Base-by-base conservation (phyloP, 2,888 invertebrate genomes). In the Cetonia aurata region DNA sequence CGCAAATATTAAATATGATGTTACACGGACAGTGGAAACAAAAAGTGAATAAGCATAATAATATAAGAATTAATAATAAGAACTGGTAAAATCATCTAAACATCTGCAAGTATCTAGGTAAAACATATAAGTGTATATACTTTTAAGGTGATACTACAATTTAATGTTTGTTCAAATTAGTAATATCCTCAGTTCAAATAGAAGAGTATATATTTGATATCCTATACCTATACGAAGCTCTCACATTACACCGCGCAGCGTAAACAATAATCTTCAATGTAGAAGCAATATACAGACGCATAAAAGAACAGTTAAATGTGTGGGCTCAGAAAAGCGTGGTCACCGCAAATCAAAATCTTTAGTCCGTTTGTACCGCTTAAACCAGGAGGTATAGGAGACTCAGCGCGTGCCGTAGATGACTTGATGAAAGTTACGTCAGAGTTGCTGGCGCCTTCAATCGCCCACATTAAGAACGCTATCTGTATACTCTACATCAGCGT, bases 391-490 rank as follows among this genome's bases (percentile, higher is more conserved):
- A 55, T 44, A 67, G 42, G 69, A 37, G 33, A 60, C 42, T 10
- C 48, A 77, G 77, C 79, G 80, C 79, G 80, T 80, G 79, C 80
- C 78, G 73, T 71, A 73, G 71, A 75, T 72, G 71, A 75, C 75
- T 75, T 77, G 78, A 79, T 78, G 79, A 81, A 80, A 80, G 80
- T 81, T 80, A 77, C 81, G 79, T 80, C 80, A 81, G 77, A 77
- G 74, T 74, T 74, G 73, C 78, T 80, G 81, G 81, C 81, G 81
- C 81, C 81, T 77, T 73, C 74, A 71, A 69, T 74, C 80, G 78
- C 80, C 80, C 77, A 80, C 80, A 33, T 48, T 48, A 17, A 13
- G 46, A 65, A 37, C 19, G 1, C 25, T 25, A 50, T 13, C 15
- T 19, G 60, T 44, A 46, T n/a, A 59, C 59, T 15, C 12, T 19